Conservation (phyloP, 2,888 invertebrate species). For the Tanytarsus gracilentus region DNA sequence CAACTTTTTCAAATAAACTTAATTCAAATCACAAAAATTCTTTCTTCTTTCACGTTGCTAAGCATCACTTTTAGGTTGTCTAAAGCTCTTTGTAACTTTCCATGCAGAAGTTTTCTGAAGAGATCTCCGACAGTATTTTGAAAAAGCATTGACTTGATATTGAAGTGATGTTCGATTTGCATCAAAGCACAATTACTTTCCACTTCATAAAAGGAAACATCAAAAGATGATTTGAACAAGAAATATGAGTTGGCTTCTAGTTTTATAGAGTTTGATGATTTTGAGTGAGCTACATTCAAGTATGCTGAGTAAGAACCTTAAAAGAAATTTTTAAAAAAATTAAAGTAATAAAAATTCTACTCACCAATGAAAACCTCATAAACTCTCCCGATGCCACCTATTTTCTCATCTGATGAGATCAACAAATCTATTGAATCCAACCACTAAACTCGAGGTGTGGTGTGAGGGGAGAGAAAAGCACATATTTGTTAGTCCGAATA, state of each 20-base stretch:
- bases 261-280: constrained; percentile 2
- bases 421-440: constrained; percentile 32
- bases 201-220: constrained; percentile 6
- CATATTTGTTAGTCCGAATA: no score
- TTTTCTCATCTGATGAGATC: constrained; percentile 32
- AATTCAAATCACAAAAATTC: background rate
- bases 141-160: constrained; percentile 13
- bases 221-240: constrained; percentile 1
- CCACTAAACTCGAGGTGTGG: constrained; percentile 30
- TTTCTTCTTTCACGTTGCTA: background rate
- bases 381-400: constrained; percentile 32
- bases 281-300: background rate
- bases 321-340: background rate
- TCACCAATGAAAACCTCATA: constrained; percentile 30
- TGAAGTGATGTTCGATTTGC: constrained; percentile 20
- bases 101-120: background rate
- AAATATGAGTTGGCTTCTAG: constrained; percentile 7
- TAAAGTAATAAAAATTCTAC: background rate
- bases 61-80: constrained; percentile 16
- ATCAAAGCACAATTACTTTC: constrained; percentile 1
- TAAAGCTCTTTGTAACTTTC: background rate
- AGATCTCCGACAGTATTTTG: background rate
- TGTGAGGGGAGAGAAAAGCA: background rate
- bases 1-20: background rate
- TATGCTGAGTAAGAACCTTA: constrained; percentile 1